Conservation (phyloP, 2,888 invertebrate genomes). For the Hemaris fuciformis region DNA sequence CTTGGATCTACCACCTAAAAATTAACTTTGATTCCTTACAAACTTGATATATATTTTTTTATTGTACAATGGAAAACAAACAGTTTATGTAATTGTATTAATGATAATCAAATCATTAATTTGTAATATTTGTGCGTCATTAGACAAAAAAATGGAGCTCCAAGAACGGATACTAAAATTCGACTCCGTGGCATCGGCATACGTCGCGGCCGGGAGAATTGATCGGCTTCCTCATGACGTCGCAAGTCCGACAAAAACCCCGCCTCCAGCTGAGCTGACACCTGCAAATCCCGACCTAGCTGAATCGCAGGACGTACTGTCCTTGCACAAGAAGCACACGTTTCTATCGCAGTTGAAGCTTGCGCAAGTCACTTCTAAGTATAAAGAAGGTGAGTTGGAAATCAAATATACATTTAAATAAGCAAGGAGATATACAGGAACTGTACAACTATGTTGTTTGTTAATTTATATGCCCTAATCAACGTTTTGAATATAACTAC, state of each 20-base stretch:
- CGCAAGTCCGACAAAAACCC: conserved; percentile 37
- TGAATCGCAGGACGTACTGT: conserved; percentile 29
- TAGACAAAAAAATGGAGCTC: conserved; percentile 81
- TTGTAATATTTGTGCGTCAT: conserved; percentile 12
- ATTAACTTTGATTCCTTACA: too few species aligned
- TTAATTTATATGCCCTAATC: too few species aligned
- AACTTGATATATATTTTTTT: too few species aligned
- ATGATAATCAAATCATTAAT: too few species aligned
- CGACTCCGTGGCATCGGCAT: conserved; percentile 78
- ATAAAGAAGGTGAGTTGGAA: conserved; percentile 73
- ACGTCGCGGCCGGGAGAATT: conserved; percentile 60
- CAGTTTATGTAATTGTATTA: too few species aligned
- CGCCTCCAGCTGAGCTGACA: neutral
- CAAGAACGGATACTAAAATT: conserved; percentile 79
- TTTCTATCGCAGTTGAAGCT: conserved; percentile 83
- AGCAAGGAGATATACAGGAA: too few species aligned
- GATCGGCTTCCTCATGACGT: conserved; percentile 54
- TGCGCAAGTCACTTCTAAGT: conserved; percentile 73
- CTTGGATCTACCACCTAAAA: too few species aligned
- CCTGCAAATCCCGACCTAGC: neutral
- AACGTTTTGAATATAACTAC: too few species aligned
- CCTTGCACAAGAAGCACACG: conserved; percentile 75
- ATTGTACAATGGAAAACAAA: too few species aligned
- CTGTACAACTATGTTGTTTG: too few species aligned
- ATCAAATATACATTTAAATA: too few species aligned